Percentiles rank a stretch among this genome's conserved stretches.
Conservation (phyloP, 2,113 vertebrate species). For the Todiramphus saurophagus region DNA sequence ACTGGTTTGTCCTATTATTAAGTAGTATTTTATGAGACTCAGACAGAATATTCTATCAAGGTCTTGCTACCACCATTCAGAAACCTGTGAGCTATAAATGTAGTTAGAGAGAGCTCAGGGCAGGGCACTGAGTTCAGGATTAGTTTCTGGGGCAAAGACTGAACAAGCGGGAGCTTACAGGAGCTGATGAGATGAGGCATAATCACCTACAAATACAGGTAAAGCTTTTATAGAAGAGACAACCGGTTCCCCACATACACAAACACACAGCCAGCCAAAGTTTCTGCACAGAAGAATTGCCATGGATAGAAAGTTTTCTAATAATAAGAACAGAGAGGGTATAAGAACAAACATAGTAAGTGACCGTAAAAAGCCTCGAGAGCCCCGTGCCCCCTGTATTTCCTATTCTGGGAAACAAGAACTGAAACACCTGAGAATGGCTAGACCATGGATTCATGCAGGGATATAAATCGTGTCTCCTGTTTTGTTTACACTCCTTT, state of each 20-base stretch:
- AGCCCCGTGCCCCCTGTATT: no score
- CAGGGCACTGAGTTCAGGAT: background rate
- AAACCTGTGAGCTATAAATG: background rate
- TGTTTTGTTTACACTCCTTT: background rate
- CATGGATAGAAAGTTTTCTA: background rate
- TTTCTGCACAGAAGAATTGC: background rate
- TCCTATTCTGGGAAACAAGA: background rate
- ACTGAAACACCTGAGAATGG: background rate
- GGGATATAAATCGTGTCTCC: background rate
- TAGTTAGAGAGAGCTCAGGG: background rate
- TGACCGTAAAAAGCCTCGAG: background rate
- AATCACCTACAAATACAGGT: background rate
- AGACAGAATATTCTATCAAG: background rate
- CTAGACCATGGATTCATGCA: background rate
- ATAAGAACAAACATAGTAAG: rapidly evolving
- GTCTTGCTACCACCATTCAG: background rate
- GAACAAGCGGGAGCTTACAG: background rate
- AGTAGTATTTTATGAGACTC: background rate
- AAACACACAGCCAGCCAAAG: background rate
- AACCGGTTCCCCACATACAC: background rate
- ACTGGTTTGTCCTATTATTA: background rate
- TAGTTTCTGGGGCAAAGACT: background rate
- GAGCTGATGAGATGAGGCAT: background rate
- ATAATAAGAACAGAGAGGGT: background rate
- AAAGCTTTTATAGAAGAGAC: background rate